Percentiles rank a stretch among this genome's conserved stretches.
These are phyloP conservation scores for Drosophila leonis DNA, from an alignment of 2,888 invertebrate species.

Conservation along the genomic window DNA sequence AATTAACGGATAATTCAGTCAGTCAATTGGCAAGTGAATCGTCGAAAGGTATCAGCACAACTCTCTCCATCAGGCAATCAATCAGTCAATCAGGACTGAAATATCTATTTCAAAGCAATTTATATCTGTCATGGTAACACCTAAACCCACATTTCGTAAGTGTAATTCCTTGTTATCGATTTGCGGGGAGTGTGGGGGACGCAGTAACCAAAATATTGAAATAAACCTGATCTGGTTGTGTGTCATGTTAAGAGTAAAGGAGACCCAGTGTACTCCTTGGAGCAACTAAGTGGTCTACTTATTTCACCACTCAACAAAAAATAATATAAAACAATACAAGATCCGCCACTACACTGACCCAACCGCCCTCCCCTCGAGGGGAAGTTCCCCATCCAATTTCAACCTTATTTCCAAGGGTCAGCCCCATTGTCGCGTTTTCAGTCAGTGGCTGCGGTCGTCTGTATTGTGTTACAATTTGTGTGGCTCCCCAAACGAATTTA, in stretches of 20 bases:
- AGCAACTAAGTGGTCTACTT: conserved; percentile 27
- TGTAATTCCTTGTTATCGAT: conserved; percentile 16
- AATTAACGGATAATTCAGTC: not conserved
- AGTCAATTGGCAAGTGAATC: not conserved
- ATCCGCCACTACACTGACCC: conserved; percentile 2
- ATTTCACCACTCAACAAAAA: conserved; percentile 19
- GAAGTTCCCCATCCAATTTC: conserved; percentile 32
- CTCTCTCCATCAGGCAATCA: not conserved
- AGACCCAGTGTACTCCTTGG: conserved; percentile 4
- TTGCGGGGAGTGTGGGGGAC: not conserved
- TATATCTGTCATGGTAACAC: not conserved
- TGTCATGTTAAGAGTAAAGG: not conserved
- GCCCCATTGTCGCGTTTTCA: conserved; percentile 23
- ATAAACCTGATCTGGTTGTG: conserved; percentile 11
- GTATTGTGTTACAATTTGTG: conserved; percentile 69
- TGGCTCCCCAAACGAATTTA: conserved; percentile 46
- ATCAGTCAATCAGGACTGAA: conserved; percentile 1
- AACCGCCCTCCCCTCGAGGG: not conserved
- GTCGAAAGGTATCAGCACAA: not conserved
- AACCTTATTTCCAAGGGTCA: conserved; percentile 43
- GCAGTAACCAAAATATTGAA: conserved; percentile 22
- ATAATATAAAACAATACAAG: conserved; percentile 20
- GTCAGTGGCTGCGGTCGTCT: conserved; percentile 37
- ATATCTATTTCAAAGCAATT: conserved; percentile 6
- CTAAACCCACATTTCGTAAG: not conserved